Evolutionary conservation across 2,888 invertebrate species (phyloP), one percentile per base, ranked within the genome.

Genomic region (Ashinkailepas kermadecensis): DNA sequence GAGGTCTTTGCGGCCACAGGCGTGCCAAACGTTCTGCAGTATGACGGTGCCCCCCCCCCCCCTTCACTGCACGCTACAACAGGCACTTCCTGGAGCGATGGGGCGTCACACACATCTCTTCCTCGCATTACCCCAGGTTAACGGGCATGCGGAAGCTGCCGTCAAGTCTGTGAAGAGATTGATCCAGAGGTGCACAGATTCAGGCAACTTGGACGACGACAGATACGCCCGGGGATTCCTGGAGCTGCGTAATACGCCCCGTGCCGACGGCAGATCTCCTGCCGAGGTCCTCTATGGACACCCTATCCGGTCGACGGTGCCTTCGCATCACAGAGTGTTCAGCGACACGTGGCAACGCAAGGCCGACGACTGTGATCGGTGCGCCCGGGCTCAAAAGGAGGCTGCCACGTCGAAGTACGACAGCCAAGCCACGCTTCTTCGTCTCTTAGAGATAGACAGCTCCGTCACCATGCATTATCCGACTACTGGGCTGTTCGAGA

Each of bases 261-360:
- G 23, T 9, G 21, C 23, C 10, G 65, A 65, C 23, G 65, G 65
- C 15, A 13, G 65, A 21, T 65, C 65, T 12, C 65, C 65, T 9
- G 21, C n/a, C 39, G 39, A 39, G 39, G 39, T 78, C 25, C n/a
- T 78, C 56, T 59, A 78, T 57, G 78, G 78, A 12, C 81, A 81
- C 78, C 78, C 74, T 21, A 13, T 59, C 7, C 59, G 78, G n/a
- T 81, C 81, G 56, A 15, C 23, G 8, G 58, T 58, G 56, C 81
- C 81, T 13, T 12, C 58, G n/a, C 81, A 74, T 25, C 81, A 58
- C 25, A 57, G 74, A 21, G 54, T 78, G 25, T 74, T 81, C 54
- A 6, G 67, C n/a, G 4, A 3, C 12, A 21, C 54, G 54, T 81
- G 67, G 80, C 62, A n/a, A 62, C 54, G 12, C 12, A 12, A 59